Conservation (phyloP, 2,888 invertebrate species). For the Papilio elwesi region DNA sequence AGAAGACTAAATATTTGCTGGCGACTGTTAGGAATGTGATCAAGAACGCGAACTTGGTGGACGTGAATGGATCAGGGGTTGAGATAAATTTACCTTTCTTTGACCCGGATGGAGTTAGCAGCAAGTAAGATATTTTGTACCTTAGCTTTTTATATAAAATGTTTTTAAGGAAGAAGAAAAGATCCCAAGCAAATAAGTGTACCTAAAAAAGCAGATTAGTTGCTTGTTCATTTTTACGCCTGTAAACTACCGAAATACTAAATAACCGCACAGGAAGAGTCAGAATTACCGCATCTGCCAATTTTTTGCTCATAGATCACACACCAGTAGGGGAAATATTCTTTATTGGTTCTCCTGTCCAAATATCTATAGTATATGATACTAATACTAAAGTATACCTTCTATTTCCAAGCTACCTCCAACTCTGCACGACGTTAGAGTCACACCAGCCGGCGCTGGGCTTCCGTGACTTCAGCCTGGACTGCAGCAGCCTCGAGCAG, state of each 20-base stretch:
- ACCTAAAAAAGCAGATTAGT: too few species aligned
- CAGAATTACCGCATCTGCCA: too few species aligned
- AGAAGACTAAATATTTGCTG: constrained; percentile 70
- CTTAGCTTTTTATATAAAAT: too few species aligned
- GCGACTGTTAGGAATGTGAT: constrained; percentile 69
- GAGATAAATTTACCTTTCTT: constrained; percentile 80
- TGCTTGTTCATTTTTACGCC: too few species aligned
- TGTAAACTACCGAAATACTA: too few species aligned
- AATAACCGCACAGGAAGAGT: too few species aligned
- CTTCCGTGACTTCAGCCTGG: constrained; percentile 78
- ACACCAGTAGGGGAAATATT: not conserved
- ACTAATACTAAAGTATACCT: too few species aligned
- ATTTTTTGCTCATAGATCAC: not conserved
- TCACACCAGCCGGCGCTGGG: constrained; percentile 67
- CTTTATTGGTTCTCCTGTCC: too few species aligned
- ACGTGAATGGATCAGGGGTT: constrained; percentile 68
- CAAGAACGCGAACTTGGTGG: constrained; percentile 72
- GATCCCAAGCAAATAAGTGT: too few species aligned
- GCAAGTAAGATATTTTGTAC: constrained; percentile 70
- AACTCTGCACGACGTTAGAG: constrained; percentile 78
- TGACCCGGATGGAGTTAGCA: constrained; percentile 75
- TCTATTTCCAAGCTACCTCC: constrained; percentile 66
- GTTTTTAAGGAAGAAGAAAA: too few species aligned
- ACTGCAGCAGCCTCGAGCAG: constrained; percentile 86
- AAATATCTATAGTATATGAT: too few species aligned